These are phyloP conservation scores for Nannoperca obscura DNA, from an alignment of 2,797 vertebrate genomes.

Conservation along the genomic window DNA sequence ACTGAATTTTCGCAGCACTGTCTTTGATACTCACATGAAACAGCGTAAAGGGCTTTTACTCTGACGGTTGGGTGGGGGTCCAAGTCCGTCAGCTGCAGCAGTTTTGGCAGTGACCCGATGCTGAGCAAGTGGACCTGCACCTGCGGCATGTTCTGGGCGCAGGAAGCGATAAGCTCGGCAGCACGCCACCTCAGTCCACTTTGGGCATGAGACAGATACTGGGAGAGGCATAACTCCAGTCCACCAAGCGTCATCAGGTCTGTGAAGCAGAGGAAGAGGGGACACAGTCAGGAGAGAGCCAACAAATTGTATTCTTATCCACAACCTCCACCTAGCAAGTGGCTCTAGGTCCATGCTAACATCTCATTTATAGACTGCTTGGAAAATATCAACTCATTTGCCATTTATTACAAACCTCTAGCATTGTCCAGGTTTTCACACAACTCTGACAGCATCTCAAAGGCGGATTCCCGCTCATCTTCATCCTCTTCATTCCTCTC, in stretches of 20 bases:
- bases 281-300: not conserved
- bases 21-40: conserved; percentile 89
- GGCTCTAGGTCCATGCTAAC: not conserved
- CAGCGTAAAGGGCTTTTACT: conserved; percentile 92
- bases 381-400: not conserved
- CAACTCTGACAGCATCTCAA: conserved; percentile 90
- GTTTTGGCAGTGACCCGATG: conserved; percentile 85
- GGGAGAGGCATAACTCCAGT: conserved; percentile 88
- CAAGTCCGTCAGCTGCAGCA: conserved; percentile 88
- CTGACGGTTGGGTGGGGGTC: conserved; percentile 86
- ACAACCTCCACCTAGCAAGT: not conserved
- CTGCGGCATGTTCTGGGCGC: conserved; percentile 92
- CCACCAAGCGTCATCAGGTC: conserved; percentile 93
- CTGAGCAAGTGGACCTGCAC: conserved; percentile 89
- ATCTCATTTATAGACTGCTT: not conserved
- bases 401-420: conserved; percentile 76
- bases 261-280: conserved; percentile 53
- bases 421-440: conserved; percentile 88
- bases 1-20: not conserved
- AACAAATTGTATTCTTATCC: no score
- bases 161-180: conserved; percentile 89
- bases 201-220: conserved; percentile 84
- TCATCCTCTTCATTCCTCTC: conserved; percentile 74
- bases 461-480: conserved; percentile 77
- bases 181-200: conserved; percentile 90